These are phyloP conservation scores for Loris lydekkerianus DNA, from an alignment of 2,797 vertebrate species.

Conservation along the genomic window DNA sequence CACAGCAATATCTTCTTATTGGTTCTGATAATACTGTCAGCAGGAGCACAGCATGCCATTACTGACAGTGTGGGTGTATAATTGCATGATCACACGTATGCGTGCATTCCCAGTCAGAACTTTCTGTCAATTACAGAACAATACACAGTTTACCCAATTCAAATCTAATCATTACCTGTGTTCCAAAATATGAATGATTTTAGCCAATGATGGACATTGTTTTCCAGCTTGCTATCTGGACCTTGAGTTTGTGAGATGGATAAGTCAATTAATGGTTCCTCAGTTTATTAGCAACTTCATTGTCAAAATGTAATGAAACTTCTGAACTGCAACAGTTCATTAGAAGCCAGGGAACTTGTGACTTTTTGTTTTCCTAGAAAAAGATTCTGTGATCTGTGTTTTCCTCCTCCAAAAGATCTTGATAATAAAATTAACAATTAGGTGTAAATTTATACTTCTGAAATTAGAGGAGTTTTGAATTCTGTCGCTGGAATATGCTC, in stretches of 20 bases:
- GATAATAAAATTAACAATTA: conserved; percentile 68
- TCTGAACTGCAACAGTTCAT: conserved; percentile 86
- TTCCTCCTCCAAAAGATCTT: conserved; percentile 40
- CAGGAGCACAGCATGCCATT: conserved; percentile 61
- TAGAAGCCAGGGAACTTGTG: conserved; percentile 82
- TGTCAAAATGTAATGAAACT: conserved; percentile 87
- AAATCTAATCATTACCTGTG: conserved; percentile 80
- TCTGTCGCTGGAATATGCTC: neutral
- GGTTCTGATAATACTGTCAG: conserved; percentile 77
- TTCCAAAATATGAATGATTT: conserved; percentile 83
- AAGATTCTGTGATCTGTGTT: conserved; percentile 77
- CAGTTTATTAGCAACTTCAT: conserved; percentile 88
- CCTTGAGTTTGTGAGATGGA: conserved; percentile 80
- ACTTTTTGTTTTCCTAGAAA: conserved; percentile 72
- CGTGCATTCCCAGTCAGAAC: conserved; percentile 74
- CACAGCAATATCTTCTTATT: conserved; percentile 82
- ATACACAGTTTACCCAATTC: conserved; percentile 80
- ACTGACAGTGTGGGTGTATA: neutral
- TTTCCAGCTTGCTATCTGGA: conserved; percentile 81
- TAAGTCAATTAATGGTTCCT: conserved; percentile 86
- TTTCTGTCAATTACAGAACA: conserved; percentile 72
- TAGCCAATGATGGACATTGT: conserved; percentile 74
- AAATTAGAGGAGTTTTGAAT: conserved; percentile 24
- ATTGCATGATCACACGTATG: neutral
- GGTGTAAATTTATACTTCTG: conserved; percentile 15